Conservation (phyloP, 2,888 invertebrate genomes). For the Protodeltote pygarga region DNA sequence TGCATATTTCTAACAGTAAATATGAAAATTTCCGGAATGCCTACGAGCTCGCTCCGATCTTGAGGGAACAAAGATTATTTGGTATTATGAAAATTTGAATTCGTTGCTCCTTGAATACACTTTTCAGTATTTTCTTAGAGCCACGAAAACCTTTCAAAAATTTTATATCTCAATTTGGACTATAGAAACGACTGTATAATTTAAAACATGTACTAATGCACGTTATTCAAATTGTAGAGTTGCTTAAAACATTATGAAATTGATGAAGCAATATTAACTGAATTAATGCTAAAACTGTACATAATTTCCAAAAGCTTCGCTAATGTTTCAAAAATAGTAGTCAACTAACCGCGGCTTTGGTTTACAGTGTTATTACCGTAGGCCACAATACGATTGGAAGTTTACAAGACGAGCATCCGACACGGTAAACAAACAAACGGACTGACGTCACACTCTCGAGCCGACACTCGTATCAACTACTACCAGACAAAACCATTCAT, state of each 20-base stretch:
- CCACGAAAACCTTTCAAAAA: conserved; percentile 5
- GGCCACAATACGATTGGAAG: conserved; percentile 76
- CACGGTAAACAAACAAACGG: conserved; percentile 74
- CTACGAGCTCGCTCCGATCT: conserved; percentile 76
- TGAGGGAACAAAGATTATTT: conserved; percentile 77
- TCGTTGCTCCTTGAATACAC: conserved; percentile 50
- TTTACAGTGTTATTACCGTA: conserved; percentile 57
- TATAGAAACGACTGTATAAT: conserved; percentile 2
- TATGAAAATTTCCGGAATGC: conserved; percentile 87
- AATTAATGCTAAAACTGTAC: conserved; percentile 3
- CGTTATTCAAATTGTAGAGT: too few relatives aligned
- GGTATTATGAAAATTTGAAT: conserved; percentile 76
- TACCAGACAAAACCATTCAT: conserved; percentile 32
- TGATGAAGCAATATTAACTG: too few relatives aligned
- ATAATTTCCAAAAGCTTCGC: neutral
- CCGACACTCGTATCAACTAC: conserved; percentile 27
- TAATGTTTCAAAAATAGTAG: conserved; percentile 34
- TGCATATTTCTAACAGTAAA: conserved; percentile 87
- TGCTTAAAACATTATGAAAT: too few relatives aligned
- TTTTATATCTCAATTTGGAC: neutral
- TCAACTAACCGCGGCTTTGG: conserved; percentile 35
- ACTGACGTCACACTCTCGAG: conserved; percentile 70
- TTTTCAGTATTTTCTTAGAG: conserved; percentile 38
- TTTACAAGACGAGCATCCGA: conserved; percentile 77
- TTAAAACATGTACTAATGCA: too few relatives aligned